A percentile compares a stretch with the other conserved stretches of the same genome.
These are phyloP conservation scores for Tachysurus vachellii DNA, from an alignment of 2,113 vertebrate genomes.

Conservation along the genomic window DNA sequence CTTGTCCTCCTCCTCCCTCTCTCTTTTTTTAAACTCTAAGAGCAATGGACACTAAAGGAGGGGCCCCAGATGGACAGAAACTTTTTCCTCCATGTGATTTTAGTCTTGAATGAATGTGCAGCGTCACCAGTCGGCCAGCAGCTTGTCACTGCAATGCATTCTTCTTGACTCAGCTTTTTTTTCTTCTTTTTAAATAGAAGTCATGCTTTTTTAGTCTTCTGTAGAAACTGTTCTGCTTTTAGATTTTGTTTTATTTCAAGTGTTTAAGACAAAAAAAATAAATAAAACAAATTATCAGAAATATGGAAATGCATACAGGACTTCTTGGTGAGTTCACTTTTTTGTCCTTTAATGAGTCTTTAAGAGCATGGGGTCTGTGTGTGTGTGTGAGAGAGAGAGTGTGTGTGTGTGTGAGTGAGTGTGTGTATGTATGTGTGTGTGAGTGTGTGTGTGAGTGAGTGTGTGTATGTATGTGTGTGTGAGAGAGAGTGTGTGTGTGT, in stretches of 20 bases:
- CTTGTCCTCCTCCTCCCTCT: constrained; percentile 44
- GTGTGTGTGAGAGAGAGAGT: no score
- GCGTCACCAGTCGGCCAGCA: constrained; percentile 8
- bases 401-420: neutral
- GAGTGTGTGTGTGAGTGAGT: neutral
- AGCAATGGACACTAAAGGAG: constrained; percentile 40
- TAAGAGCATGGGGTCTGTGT: neutral
- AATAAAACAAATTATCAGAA: neutral
- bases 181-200: neutral
- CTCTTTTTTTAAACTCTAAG: constrained; percentile 51
- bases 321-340: neutral
- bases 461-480: no score
- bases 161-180: neutral
- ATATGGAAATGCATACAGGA: neutral
- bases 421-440: constrained; percentile 55
- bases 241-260: neutral
- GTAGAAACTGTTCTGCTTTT: neutral
- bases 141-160: neutral
- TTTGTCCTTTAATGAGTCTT: neutral
- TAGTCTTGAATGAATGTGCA: constrained; percentile 19
- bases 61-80: constrained; percentile 6
- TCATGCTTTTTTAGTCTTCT: neutral
- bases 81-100: constrained; percentile 21
- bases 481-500: no score
- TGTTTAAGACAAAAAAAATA: neutral